Conservation (phyloP, 2,113 vertebrate genomes). For the Channa argus region DNA sequence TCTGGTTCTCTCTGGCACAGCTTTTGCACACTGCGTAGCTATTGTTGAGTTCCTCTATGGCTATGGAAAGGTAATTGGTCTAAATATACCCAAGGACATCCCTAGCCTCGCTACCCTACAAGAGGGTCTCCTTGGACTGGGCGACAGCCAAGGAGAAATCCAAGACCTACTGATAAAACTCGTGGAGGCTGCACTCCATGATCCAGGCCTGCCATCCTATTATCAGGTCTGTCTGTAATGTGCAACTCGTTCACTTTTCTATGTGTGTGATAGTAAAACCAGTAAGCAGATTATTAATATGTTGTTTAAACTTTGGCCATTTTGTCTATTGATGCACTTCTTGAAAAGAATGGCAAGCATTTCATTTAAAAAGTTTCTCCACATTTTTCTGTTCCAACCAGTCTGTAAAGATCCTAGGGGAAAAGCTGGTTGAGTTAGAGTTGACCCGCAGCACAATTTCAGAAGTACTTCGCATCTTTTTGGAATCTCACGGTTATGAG, state of each 20-base stretch:
- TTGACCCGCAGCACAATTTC: conserved; percentile 92
- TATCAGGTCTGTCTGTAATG: conserved; percentile 86
- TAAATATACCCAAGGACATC: conserved; percentile 89
- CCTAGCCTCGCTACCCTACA: conserved; percentile 91
- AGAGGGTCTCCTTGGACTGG: conserved; percentile 92
- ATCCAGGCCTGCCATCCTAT: conserved; percentile 91
- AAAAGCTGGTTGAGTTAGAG: conserved; percentile 91
- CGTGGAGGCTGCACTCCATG: conserved; percentile 87
- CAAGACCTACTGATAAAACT: conserved; percentile 91
- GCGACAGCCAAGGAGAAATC: conserved; percentile 86
- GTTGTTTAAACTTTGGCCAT: background rate
- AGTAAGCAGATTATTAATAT: too few relatives aligned
- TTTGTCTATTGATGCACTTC: background rate
- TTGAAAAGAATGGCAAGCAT: background rate
- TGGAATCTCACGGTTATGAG: conserved; percentile 89
- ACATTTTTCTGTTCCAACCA: conserved; percentile 54
- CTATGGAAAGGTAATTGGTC: conserved; percentile 92
- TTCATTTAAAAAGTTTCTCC: background rate
- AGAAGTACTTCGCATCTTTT: conserved; percentile 92
- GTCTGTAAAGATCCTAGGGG: conserved; percentile 96
- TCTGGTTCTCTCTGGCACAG: conserved; percentile 87
- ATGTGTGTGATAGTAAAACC: too few relatives aligned
- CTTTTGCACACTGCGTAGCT: conserved; percentile 91
- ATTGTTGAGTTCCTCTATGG: conserved; percentile 94
- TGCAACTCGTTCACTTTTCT: too few relatives aligned